These are phyloP conservation scores for Synanthedon vespiformis DNA, from an alignment of 2,888 invertebrate species.

Conservation along the genomic window DNA sequence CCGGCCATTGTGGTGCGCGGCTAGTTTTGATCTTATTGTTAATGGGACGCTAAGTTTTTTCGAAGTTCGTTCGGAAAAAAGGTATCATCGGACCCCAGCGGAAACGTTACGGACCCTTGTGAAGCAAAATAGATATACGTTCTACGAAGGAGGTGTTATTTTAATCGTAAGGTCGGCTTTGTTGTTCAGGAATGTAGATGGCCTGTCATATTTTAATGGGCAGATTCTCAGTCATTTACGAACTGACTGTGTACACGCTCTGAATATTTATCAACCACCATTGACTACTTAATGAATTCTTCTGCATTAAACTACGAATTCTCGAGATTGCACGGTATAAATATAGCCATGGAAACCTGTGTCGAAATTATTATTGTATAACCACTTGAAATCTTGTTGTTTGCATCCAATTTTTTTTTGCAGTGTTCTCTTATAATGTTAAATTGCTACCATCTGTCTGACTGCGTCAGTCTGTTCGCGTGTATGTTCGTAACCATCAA, in stretches of 20 bases:
- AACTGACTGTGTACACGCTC: constrained; percentile 41
- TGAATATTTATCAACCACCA: constrained; percentile 43
- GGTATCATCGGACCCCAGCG: constrained; percentile 65
- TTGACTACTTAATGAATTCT: no score
- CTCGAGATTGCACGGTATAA: no score
- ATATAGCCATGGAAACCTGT: no score
- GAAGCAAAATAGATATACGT: constrained; percentile 65
- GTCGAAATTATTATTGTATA: no score
- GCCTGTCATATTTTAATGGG: constrained; percentile 69
- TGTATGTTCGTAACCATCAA: no score
- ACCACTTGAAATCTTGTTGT: no score
- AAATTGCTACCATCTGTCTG: no score
- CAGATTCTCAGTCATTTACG: constrained; percentile 51
- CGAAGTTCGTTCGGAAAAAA: constrained; percentile 56
- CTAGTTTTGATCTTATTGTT: constrained; percentile 71
- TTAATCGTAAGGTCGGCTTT: constrained; percentile 65
- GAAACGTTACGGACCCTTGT: constrained; percentile 68
- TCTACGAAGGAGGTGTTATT: constrained; percentile 69
- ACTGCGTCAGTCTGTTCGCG: no score
- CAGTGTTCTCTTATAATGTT: no score
- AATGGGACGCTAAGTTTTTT: constrained; percentile 70
- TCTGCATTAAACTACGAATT: no score
- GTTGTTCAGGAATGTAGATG: constrained; percentile 68
- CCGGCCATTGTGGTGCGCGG: constrained; percentile 62
- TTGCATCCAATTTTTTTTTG: no score